A percentile compares a stretch with the other conserved stretches of the same genome.
These are phyloP conservation scores for Phoenicopterus ruber DNA, from an alignment of 2,113 vertebrate species.

Conservation along the genomic window DNA sequence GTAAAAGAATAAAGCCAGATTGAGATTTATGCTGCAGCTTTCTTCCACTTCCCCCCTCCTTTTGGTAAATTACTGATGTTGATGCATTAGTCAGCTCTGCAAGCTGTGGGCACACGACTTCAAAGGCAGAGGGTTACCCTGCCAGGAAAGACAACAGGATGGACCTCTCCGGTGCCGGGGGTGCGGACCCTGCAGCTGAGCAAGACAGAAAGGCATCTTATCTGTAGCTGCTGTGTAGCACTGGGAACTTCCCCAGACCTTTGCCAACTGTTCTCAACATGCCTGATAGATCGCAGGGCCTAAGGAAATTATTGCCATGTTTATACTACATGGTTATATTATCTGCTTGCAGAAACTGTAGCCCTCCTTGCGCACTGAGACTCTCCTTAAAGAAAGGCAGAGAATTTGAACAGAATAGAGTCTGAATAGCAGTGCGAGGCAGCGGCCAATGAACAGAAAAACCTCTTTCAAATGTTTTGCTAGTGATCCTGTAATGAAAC, in stretches of 20 bases:
- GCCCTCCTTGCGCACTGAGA: background rate
- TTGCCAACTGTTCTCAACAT: constrained; percentile 34
- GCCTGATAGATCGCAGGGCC: background rate
- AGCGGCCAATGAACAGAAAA: background rate
- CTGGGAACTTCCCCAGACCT: constrained; percentile 2
- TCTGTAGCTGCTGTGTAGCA: background rate
- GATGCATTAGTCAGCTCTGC: background rate
- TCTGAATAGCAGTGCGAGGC: background rate
- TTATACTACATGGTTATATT: background rate
- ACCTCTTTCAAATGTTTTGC: background rate
- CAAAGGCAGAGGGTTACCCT: background rate
- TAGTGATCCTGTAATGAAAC: background rate
- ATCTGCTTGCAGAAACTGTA: constrained; percentile 26
- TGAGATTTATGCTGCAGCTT: constrained; percentile 30
- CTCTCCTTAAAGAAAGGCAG: background rate
- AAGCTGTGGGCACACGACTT: background rate
- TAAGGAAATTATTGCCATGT: constrained; percentile 29
- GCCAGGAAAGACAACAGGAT: background rate
- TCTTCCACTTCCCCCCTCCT: background rate
- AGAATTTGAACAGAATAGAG: background rate
- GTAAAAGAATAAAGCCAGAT: constrained; percentile 34
- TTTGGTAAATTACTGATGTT: background rate
- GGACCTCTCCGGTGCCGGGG: background rate
- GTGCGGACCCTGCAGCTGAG: background rate
- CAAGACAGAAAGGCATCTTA: background rate